Base-by-base conservation (phyloP, 23 tunicate genomes). In the Styela clava region DNA sequence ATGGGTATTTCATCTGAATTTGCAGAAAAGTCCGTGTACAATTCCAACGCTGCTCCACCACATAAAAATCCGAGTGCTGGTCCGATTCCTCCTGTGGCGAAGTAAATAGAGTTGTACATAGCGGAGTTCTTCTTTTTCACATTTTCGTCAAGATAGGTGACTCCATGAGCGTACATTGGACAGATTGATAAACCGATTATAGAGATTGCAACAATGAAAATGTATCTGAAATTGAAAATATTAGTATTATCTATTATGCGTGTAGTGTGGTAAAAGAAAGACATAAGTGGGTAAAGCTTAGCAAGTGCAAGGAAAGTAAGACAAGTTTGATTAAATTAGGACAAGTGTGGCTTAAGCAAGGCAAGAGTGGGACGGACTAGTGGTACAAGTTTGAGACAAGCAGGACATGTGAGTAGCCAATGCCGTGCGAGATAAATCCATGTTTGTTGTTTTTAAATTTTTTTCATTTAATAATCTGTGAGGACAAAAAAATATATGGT, bases 131-230 rank as follows among this genome's bases (percentile, higher is more conserved):
- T 82, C 76, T 89, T 84, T 22, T 69, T 32, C 16, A 89, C 95
- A 80, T 85, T 89, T 78, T 88, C 94, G 68, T 93, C 98, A 31
- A 93, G 24, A 68, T 84, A 93, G 1, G 94, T 74, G 16, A 93
- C 80, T 25, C 98, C 94, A 35, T 87, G 78, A 0, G 98, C 84
- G 69, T 89, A 84, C 33, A 71, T 33, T 35, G 77, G 77, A 29
- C 77, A 71, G 29, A 34, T 71, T 3, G 35, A 33, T 28, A 34
- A 33, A 5, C 77, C 77, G 12, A 71, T 22, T 34, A 71, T 22
- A 5, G 29, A 3, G 37, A 32, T 21, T 16, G 24, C 32, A 26
- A 26, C 34, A 29, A 71, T 71, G 16, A 71, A 71, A 33, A 16
- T 19, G 16, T 71, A 71, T 7, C 77, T 71, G 77, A 21, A 71